Evolutionary conservation across 2,797 vertebrate species (phyloP).

Genomic region (Sebastes diploproa): DNA sequence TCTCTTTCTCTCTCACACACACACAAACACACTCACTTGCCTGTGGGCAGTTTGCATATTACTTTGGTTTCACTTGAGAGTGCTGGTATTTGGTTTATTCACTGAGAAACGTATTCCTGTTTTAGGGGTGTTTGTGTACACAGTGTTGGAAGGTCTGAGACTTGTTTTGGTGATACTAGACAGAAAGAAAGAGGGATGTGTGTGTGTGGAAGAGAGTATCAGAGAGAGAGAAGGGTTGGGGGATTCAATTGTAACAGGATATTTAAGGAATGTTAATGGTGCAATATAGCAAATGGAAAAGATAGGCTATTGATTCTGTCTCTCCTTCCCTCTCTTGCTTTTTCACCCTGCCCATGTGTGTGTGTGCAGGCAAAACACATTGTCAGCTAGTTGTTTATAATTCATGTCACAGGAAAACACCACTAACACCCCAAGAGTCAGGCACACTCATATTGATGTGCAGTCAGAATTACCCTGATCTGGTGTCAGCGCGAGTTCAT

Average conservation of each 20-base stretch:
- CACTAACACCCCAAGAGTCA: slow-evolving; percentile 13
- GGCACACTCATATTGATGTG: slow-evolving; percentile 52
- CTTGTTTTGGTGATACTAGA: not conserved
- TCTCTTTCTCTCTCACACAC: not conserved
- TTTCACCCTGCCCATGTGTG: not conserved
- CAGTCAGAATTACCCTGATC: slow-evolving; percentile 28
- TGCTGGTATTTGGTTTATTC: slow-evolving; percentile 6
- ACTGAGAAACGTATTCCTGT: not conserved
- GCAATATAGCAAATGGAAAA: slow-evolving; percentile 47
- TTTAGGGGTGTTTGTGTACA: not conserved
- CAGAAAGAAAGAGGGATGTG: not conserved
- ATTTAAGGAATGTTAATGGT: slow-evolving; percentile 70
- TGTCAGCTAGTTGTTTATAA: slow-evolving; percentile 49
- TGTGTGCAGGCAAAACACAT: slow-evolving; percentile 15
- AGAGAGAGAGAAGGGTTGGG: not conserved
- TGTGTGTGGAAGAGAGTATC: not conserved
- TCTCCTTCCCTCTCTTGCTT: not conserved
- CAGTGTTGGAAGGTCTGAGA: slow-evolving; percentile 1
- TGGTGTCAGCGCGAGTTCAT: slow-evolving; percentile 17
- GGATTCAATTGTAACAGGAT: slow-evolving; percentile 53
- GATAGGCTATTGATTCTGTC: slow-evolving; percentile 60
- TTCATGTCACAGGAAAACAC: slow-evolving; percentile 65
- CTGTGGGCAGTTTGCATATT: not conserved
- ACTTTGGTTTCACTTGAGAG: slow-evolving; percentile 13
- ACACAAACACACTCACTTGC: slow-evolving; percentile 1